Evolutionary conservation across 2,113 vertebrate species (phyloP), one percentile per base, ranked within the genome.

Genomic region (Euleptes europaea): DNA sequence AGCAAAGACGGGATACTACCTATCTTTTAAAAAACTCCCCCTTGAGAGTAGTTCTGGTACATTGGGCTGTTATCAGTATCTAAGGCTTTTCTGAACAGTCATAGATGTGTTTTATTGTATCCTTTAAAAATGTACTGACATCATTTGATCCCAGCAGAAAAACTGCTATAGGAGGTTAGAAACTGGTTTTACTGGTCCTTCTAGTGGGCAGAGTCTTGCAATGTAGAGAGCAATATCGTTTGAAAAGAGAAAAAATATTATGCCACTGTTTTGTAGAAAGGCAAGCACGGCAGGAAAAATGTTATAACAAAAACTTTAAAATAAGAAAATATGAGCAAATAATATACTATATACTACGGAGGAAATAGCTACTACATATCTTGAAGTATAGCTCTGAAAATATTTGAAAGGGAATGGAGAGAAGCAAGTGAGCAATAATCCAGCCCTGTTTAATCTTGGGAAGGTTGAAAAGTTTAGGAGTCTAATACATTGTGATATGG

Each of bases 31-130:
- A n/a, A n/a, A 28, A 26, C 21, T 76, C 13, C 1, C 67, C 1
- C 83, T 21, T 63, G 76, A 76, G 51, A 57, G 51, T 60, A n/a
- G n/a, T n/a, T 0, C 21, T 0, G 1, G 0, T 77, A 0, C 0
- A 63, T 49, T 2, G 31, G 44, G 21, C 44, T 1, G 26, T 70
- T n/a, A n/a, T n/a, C n/a, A n/a, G n/a, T n/a, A n/a, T n/a, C n/a
- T n/a, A n/a, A n/a, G n/a, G n/a, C n/a, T n/a, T n/a, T n/a, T n/a
- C n/a, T n/a, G n/a, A n/a, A n/a, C n/a, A n/a, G n/a, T n/a, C n/a
- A n/a, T n/a, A n/a, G n/a, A n/a, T n/a, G n/a, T n/a, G n/a, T n/a
- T n/a, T n/a, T n/a, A n/a, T n/a, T n/a, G n/a, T n/a, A n/a, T n/a
- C n/a, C n/a, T n/a, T n/a, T n/a, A n/a, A n/a, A n/a, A n/a, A n/a